A percentile compares a stretch with the other conserved stretches of the same genome.
Evolutionary conservation across 2,113 vertebrate species (phyloP).

Genomic region (Rattus rattus): DNA sequence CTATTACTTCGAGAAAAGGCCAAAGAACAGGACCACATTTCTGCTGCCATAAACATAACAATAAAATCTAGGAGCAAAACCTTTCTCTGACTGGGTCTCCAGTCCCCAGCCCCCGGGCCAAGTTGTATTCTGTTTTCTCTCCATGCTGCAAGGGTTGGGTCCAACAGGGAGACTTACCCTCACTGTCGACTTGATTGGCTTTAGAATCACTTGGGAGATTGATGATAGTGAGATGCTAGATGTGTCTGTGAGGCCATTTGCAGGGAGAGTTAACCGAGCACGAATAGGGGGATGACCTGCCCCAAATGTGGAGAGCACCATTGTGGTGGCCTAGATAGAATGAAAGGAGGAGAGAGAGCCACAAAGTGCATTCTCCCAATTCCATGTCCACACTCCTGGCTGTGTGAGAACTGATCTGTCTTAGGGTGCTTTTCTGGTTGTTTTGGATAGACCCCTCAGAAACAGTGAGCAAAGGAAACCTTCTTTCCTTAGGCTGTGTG

Average conservation of each 20-base stretch:
- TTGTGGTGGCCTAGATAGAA: not conserved
- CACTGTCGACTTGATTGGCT: not conserved
- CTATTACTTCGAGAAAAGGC: not conserved
- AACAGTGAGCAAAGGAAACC: not conserved
- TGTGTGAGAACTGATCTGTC: not conserved
- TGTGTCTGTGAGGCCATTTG: not conserved
- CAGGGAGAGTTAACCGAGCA: not conserved
- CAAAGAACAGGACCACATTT: not conserved
- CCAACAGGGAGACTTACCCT: not conserved
- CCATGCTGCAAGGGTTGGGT: not conserved
- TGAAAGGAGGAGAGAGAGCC: not conserved
- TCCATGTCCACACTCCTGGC: not conserved
- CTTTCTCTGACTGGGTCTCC: not conserved
- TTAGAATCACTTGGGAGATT: not conserved
- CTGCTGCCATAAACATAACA: not conserved
- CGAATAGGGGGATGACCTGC: not conserved
- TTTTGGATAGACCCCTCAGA: not conserved
- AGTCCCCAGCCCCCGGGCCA: not conserved
- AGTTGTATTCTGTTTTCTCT: not conserved
- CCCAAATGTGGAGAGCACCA: not conserved
- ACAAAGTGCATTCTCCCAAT: too few relatives aligned
- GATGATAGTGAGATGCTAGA: not conserved
- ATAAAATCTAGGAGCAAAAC: not conserved
- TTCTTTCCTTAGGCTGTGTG: not conserved
- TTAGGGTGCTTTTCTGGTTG: not conserved